Evolutionary conservation across 2,113 vertebrate genomes (phyloP).

Genomic region (Tringa solitaria): DNA sequence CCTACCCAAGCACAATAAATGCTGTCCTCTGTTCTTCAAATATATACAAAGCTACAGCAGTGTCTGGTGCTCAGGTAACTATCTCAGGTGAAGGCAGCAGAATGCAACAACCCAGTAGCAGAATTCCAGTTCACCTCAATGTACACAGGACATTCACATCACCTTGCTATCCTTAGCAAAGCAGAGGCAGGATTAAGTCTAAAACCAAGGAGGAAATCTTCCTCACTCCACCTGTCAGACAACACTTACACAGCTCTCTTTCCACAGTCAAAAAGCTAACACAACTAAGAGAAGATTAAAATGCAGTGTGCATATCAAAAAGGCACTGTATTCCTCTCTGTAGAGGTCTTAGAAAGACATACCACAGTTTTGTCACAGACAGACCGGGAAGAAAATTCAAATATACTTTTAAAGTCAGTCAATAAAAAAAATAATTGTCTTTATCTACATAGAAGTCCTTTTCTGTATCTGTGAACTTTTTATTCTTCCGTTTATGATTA

Average conservation of each 20-base stretch:
- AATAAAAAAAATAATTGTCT: not conserved
- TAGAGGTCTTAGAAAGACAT: not conserved
- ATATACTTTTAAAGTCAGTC: not conserved
- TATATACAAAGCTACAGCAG: not conserved
- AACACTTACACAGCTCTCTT: not conserved
- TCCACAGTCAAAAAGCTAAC: not conserved
- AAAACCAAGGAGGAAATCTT: not conserved
- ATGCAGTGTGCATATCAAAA: not conserved
- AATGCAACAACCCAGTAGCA: not conserved
- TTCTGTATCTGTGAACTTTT: not conserved
- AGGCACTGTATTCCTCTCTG: not conserved
- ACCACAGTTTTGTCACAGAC: not conserved
- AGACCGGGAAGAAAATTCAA: not conserved
- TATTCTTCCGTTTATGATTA: not conserved
- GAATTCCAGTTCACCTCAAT: not conserved
- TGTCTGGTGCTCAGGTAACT: not conserved
- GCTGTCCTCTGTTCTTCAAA: not conserved
- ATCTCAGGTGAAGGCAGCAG: not conserved
- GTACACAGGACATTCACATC: not conserved
- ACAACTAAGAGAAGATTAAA: not conserved
- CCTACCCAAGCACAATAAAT: not conserved
- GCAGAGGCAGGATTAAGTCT: not conserved
- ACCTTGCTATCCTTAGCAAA: not conserved
- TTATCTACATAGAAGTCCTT: not conserved
- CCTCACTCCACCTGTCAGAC: not conserved